These are phyloP conservation scores for Corythucha ciliata DNA, from an alignment of 2,888 invertebrate genomes.

Conservation along the genomic window DNA sequence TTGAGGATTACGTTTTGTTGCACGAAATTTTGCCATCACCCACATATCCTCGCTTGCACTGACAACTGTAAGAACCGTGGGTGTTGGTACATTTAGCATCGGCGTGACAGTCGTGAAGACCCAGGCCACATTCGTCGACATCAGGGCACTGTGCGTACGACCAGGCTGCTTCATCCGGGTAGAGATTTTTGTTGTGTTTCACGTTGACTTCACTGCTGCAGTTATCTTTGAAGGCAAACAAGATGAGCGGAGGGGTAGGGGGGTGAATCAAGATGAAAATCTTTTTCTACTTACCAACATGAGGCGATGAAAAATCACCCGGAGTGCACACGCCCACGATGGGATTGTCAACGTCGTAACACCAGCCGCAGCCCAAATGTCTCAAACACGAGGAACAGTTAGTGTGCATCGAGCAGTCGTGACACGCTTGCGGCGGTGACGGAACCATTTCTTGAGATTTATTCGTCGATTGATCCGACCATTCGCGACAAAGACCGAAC, in stretches of 20 bases:
- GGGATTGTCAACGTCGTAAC: conserved; percentile 78
- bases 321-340: conserved; percentile 76
- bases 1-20: conserved; percentile 53
- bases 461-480: conserved; percentile 57
- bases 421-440: conserved; percentile 49
- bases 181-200: conserved; percentile 44
- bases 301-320: conserved; percentile 76
- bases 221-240: conserved; percentile 31
- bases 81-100: conserved; percentile 89
- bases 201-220: conserved; percentile 58
- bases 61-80: conserved; percentile 80
- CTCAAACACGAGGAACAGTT: conserved; percentile 72
- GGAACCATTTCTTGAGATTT: conserved; percentile 17
- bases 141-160: conserved; percentile 87
- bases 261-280: neutral
- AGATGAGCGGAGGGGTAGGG: neutral
- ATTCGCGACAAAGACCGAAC: conserved; percentile 84
- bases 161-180: conserved; percentile 62
- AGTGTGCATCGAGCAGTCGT: conserved; percentile 63
- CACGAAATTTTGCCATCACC: conserved; percentile 79
- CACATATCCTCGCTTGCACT: conserved; percentile 76
- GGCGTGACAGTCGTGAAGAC: conserved; percentile 78
- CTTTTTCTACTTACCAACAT: conserved; percentile 44
- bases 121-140: conserved; percentile 85
- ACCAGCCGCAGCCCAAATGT: conserved; percentile 89